Base-by-base conservation (phyloP, 2,888 invertebrate species). In the Tenodera sinensis region DNA sequence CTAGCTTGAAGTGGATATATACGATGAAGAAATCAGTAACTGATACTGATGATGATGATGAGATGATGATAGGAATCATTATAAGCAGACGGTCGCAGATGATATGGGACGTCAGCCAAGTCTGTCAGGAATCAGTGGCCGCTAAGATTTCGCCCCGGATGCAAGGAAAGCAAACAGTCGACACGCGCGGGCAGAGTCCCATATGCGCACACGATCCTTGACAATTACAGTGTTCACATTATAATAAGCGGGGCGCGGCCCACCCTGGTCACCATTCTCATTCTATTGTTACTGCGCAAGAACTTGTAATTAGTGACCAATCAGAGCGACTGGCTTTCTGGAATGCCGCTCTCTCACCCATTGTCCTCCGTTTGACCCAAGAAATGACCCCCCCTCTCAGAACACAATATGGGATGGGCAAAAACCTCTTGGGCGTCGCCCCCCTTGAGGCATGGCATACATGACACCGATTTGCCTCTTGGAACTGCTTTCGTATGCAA, bases 271-370 rank as follows among this genome's bases (percentile, higher is more conserved):
- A 30, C 83, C 82, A 83, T 87, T 83, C 81, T 82, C 71, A 71
- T 83, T 83, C 84, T 34, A 87, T 87, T 87, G 87, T 85, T 85
- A 85, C 47, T 27, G 42, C 47, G 27, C 54, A 54, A 42, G 27
- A 85, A 47, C 87, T 82, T 87, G 87, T 87, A 87, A 87, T 87
- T 87, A 87, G 87, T 83, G 83, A 87, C 87, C 87, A 87, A 87
- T 87, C 87, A 87, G 87, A 87, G 87, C 87, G 87, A 34, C 82
- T 71, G 54, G 54, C 54, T 87, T 87, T 87, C 28, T 28, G 87
- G 87, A 87, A 87, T 87, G 87, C 42, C 83, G 83, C 83, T 87
- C 82, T 87, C 83, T 83, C 87, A 34, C 82, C 87, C 83, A 87
- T 87, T 87, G 87, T 87, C 82, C 87, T 87, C 71, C 30, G 86